Evolutionary conservation across 2,888 invertebrate genomes (phyloP).

Genomic region (Sialis fuliginosa): DNA sequence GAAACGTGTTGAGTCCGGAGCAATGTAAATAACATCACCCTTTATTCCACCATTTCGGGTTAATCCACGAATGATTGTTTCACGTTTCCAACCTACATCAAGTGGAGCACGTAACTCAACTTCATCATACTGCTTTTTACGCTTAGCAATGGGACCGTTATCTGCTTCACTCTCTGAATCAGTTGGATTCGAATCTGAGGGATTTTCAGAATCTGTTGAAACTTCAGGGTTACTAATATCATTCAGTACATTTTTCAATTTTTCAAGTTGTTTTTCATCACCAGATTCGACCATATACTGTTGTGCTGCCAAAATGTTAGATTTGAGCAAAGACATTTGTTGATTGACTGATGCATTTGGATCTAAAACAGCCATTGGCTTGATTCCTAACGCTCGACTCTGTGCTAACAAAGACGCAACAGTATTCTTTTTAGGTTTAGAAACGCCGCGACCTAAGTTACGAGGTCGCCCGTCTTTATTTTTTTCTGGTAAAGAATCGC

Average conservation of each 20-base stretch:
- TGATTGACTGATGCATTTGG: conserved; percentile 35
- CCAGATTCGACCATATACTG: conserved; percentile 27
- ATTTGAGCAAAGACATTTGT: conserved; percentile 35
- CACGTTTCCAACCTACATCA: conserved; percentile 74
- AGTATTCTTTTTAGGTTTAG: conserved; percentile 84
- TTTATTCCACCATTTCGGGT: conserved; percentile 73
- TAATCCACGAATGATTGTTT: conserved; percentile 74
- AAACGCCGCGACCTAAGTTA: conserved; percentile 71
- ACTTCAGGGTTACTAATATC: conserved; percentile 37
- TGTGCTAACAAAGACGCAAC: conserved; percentile 77
- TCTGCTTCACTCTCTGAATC: conserved; percentile 33
- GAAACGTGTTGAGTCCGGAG: conserved; percentile 42
- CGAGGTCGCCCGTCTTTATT: conserved; percentile 61
- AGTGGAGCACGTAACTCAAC: conserved; percentile 44
- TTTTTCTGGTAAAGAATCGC: conserved; percentile 11
- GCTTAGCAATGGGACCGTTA: conserved; percentile 20
- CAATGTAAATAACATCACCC: conserved; percentile 85
- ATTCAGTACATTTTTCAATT: conserved; percentile 34
- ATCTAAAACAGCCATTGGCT: conserved; percentile 45
- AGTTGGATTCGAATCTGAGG: conserved; percentile 37
- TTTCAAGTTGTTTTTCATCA: conserved; percentile 26
- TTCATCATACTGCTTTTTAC: conserved; percentile 33
- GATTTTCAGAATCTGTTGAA: conserved; percentile 38
- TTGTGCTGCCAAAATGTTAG: conserved; percentile 50
- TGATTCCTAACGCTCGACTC: conserved; percentile 60